phyloP scores from a whole-genome alignment of 30 jellyfish, hydroid and myxozoan genomes.

The Haliclystus octoradiatus region DNA sequence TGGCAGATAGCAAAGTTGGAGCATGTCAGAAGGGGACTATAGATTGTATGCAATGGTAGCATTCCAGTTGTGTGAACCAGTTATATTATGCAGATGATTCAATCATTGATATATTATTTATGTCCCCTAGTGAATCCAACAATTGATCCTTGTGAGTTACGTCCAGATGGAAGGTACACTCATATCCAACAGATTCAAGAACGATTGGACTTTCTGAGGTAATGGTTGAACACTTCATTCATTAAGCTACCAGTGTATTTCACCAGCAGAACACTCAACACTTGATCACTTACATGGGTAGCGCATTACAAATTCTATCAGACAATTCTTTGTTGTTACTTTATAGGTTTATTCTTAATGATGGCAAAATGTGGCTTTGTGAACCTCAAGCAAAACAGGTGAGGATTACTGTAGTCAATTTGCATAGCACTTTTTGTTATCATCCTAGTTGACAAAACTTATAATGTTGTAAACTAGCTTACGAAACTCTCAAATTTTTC shows the following conservation, averaged over 20 bases:
- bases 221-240: neutral
- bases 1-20: too few relatives aligned
- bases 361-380: slow-evolving; percentile 96
- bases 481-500: neutral
- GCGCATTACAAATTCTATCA: neutral
- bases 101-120: too few relatives aligned
- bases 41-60: too few relatives aligned
- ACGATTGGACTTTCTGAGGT: slow-evolving; percentile 81
- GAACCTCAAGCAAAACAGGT: slow-evolving; percentile 98
- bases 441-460: too few relatives aligned
- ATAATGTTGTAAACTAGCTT: too few relatives aligned
- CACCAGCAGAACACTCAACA: too few relatives aligned
- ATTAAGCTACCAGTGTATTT: neutral
- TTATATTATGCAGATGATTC: too few relatives aligned
- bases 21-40: too few relatives aligned
- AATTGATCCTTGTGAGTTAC: slow-evolving; percentile 51
- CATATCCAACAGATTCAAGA: slow-evolving; percentile 85
- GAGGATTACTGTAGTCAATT: neutral
- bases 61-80: too few relatives aligned
- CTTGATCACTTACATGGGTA: neutral
- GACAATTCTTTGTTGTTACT: neutral
- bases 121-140: too few relatives aligned
- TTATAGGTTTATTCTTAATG: slow-evolving; percentile 73
- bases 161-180: slow-evolving; percentile 69
- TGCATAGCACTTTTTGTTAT: too few relatives aligned